phyloP scores from a whole-genome alignment of 2,113 vertebrate species.

The Paradoxurus hermaphroditus region DNA sequence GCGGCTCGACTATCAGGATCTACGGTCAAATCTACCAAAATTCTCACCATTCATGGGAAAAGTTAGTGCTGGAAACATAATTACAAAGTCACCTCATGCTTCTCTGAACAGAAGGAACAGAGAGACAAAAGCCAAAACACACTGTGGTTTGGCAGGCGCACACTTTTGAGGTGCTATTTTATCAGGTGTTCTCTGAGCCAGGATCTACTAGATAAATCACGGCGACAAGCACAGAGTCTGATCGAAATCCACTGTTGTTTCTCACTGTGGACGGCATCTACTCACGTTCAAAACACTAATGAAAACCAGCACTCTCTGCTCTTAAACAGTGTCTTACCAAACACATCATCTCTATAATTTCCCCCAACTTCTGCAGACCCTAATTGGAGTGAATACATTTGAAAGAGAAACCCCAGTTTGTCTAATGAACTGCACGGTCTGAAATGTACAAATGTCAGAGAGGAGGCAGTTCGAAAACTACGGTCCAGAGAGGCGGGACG shows the following conservation, averaged over 20 bases:
- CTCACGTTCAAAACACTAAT: background rate
- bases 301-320: background rate
- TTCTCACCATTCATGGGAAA: background rate
- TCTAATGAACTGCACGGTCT: background rate
- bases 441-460: background rate
- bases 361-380: background rate
- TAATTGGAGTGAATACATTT: background rate
- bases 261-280: fast-evolving
- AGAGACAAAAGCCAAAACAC: background rate
- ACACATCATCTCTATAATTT: background rate
- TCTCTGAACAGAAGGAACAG: background rate
- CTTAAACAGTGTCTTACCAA: background rate
- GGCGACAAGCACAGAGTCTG: fast-evolving
- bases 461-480: background rate
- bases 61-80: background rate
- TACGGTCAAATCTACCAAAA: background rate
- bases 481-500: background rate
- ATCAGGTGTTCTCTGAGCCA: background rate
- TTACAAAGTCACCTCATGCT: background rate
- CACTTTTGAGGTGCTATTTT: fast-evolving
- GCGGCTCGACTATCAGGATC: no score
- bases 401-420: background rate
- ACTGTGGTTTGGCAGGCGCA: fast-evolving
- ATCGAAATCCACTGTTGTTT: fast-evolving
- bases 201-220: fast-evolving